Base-by-base conservation (phyloP, 1,140 invertebrate species). In the Nomia melanderi region DNA sequence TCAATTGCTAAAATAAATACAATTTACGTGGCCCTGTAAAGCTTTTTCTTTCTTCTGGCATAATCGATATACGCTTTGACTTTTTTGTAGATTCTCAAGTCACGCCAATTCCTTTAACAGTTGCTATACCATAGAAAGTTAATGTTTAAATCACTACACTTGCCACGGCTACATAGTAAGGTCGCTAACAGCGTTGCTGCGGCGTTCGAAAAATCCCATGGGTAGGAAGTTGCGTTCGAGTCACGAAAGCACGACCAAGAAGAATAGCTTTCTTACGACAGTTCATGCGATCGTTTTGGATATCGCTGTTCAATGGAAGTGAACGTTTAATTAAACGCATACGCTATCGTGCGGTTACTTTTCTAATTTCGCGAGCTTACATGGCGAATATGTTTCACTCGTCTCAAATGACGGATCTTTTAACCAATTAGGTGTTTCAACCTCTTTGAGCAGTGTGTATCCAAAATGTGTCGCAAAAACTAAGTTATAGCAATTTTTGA, bases 141-240 rank as follows among this genome's bases (percentile, higher is more conserved):
- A 84, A 87, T 79, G 87, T 88, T 88, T 87, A 86, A 89, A 88
- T 87, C 87, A 85, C 80, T 79, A 78, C 80, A 77, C 47, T 70
- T 54, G 27, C 77, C 25, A 50, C 23, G 41, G 33, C 23, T 36
- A 76, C 54, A n/a, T n/a, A n/a, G n/a, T 57, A 50, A 82, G 33
- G 31, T 71, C 14, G 36, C 57, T 23, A 27, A 50, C n/a, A 72
- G 70, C 25, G 50, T 84, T 83, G 17, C 41, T 63, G 56, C 77
- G 54, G 54, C 60, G 47, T 41, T 63, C 70, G 76, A 72, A 72
- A 64, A 67, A 65, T 63, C 59, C 54, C 70, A 27, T 70, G 81
- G 44, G 76, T 50, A 69, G 50, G 23, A 23, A 33, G 78, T 66
- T 20, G 27, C 23, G 65, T 47, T 53, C 72, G 36, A 62, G 67